Base-by-base conservation (phyloP, 30 jellyfish, hydroid and myxozoan genomes). In the Nemopilema nomurai region DNA sequence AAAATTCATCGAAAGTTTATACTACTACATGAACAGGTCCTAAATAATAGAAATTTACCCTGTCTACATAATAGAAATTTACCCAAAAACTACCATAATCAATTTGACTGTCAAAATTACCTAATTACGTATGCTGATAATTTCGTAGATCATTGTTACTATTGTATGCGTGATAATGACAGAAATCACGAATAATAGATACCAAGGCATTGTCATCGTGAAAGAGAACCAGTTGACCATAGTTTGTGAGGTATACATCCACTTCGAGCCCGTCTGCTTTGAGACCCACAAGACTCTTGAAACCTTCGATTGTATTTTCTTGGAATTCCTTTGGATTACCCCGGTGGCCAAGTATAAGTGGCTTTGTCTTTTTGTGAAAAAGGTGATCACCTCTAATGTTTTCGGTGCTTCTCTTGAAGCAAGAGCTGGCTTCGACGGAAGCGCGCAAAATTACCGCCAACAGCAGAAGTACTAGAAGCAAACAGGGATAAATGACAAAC, bases 261-360 rank as follows among this genome's bases (percentile, higher is more conserved):
- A 85, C 75, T 80, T 92, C 98, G 49, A 73, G 87, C 0, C 98
- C 98, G 57, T 92, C 98, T 49, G 97, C 98, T n/a, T 82, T 72
- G 1, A 87, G 80, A 25, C 74, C 85, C 4, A 85, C 82, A 70
- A 84, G 68, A 26, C 95, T 87, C 41, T 62, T 73, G 28, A 92
- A 69, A n/a, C 98, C 97, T 31, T 92, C 98, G 16, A 81, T 74
- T 8, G 98, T 81, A 53, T 92, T 92, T 62, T 92, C 98, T 73
- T 87, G 96, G 62, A 31, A 92, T 49, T 22, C 74, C 69, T 69
- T 81, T 62, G 98, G 98, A 21, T 87, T 91, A 0, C 98, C 98
- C 28, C 97, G 83, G 87, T 92, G 98, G n/a, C 97, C 98, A 21
- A 92, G 79, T 16, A 87, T 49, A 52, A 87, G 52, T 32, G 98